These are phyloP conservation scores for Neolamprologus multifasciatus DNA, from an alignment of 2,797 vertebrate genomes.

Conservation along the genomic window DNA sequence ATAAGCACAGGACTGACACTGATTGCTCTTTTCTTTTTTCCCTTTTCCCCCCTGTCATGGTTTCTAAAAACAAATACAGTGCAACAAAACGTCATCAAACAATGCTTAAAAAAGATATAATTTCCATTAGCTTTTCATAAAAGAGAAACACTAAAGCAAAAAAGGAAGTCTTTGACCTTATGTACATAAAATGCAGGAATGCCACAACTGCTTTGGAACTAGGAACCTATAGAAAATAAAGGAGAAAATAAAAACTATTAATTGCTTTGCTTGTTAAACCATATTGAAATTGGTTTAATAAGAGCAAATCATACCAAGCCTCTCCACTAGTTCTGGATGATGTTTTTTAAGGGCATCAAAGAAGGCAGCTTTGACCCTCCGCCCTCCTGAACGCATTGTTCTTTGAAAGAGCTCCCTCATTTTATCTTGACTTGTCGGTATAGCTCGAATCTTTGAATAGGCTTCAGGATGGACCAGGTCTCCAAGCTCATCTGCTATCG, in stretches of 20 bases:
- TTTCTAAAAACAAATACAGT: neutral
- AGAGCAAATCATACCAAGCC: neutral
- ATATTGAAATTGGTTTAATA: neutral
- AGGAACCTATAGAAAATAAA: neutral
- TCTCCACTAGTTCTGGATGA: neutral
- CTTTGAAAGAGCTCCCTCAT: too few relatives aligned
- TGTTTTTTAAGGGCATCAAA: too few relatives aligned
- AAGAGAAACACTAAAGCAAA: neutral
- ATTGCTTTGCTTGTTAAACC: neutral
- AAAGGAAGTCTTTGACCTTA: neutral
- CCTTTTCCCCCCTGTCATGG: neutral
- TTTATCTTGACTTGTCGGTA: too few relatives aligned
- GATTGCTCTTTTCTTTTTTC: neutral
- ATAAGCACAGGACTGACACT: neutral
- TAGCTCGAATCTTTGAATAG: too few relatives aligned
- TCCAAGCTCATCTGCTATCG: too few relatives aligned
- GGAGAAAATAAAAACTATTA: neutral
- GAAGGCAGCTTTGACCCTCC: too few relatives aligned
- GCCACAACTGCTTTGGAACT: neutral
- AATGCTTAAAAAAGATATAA: neutral
- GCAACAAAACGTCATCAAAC: neutral
- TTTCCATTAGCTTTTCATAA: neutral
- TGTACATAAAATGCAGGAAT: neutral
- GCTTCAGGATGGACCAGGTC: too few relatives aligned
- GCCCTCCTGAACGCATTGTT: too few relatives aligned